These are phyloP conservation scores for Dryoscopus gambensis DNA, from an alignment of 2,113 vertebrate species.

Conservation along the genomic window DNA sequence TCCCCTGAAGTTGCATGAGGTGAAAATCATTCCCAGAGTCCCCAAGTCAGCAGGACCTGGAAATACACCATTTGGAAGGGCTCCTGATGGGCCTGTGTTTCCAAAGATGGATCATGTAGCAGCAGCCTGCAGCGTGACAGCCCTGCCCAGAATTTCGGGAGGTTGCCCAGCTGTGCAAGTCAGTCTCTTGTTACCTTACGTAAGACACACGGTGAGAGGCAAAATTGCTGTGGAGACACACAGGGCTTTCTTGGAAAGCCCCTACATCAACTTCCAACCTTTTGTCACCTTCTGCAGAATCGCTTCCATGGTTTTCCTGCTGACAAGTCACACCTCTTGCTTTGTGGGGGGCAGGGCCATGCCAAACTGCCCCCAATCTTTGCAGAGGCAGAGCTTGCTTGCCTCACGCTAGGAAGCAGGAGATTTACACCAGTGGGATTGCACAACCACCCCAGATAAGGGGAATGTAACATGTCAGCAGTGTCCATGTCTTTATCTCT, in stretches of 20 bases:
- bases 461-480: constrained; percentile 36
- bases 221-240: not conserved
- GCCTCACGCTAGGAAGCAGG: not conserved
- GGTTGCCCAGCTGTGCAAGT: not conserved
- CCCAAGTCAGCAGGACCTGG: not conserved
- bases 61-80: accelerated
- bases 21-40: not conserved
- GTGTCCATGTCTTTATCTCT: not conserved
- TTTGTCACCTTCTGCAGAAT: not conserved
- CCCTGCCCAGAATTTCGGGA: not conserved
- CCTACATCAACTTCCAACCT: not conserved
- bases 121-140: not conserved
- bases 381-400: not conserved
- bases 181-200: not conserved
- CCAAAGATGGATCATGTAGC: not conserved
- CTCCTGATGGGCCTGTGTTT: not conserved
- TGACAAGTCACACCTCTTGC: constrained; percentile 26
- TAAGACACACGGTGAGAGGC: not conserved
- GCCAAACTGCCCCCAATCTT: not conserved
- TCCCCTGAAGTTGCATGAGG: not conserved
- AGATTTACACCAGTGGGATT: constrained; percentile 15
- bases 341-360: not conserved
- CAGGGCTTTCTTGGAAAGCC: not conserved
- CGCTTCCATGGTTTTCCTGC: not conserved
- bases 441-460: constrained; percentile 19